Base-by-base conservation (phyloP, 2,888 invertebrate species). In the Boloria selene region DNA sequence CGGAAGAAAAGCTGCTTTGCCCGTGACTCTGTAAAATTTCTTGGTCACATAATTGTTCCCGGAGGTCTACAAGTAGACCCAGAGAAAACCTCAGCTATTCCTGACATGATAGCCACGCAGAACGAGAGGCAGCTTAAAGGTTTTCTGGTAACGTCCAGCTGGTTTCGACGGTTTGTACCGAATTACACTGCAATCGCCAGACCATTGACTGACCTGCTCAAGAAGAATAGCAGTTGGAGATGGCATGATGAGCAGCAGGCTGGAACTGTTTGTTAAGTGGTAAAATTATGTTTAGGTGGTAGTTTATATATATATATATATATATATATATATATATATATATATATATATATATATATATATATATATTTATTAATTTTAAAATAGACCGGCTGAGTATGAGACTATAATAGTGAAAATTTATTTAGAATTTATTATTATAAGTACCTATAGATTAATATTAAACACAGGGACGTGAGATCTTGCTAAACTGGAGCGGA, bases 31-130 rank as follows among this genome's bases (percentile, higher is more conserved):
- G 75, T 81, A 0, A 80, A 77, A 45, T 80, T 76, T 45, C 64
- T 80, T 0, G 78, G 78, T 0, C 81, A 79, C 61, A 68, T 79
- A 2, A 75, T 81, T 5, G 73, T 76, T 0, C 74, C 70, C 4
- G 73, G 74, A 3, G 79, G 79, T 13, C 54, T 77, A 7, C 61
- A 69, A 17, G 55, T 68, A 16, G 78, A 82, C 54, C 75, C 78
- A 0, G 75, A 73, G 0, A 80, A 81, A 59, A 76, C 74, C 0
- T 13, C 72, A 0, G 79, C 77, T 0, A 77, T 82, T 0, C 14
- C 49, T 0, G 51, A 74, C 17, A 75, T 78, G 67, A 31, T 67
- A 22, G 7, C 65, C 0, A 78, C 79, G 0, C 42, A 61, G 47
- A 74, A 74, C 31, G 47, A 73, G 1, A 75, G 73, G 18, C 70